Base-by-base conservation (phyloP, 2,797 vertebrate species). In the Mormyrops attenuatus region DNA sequence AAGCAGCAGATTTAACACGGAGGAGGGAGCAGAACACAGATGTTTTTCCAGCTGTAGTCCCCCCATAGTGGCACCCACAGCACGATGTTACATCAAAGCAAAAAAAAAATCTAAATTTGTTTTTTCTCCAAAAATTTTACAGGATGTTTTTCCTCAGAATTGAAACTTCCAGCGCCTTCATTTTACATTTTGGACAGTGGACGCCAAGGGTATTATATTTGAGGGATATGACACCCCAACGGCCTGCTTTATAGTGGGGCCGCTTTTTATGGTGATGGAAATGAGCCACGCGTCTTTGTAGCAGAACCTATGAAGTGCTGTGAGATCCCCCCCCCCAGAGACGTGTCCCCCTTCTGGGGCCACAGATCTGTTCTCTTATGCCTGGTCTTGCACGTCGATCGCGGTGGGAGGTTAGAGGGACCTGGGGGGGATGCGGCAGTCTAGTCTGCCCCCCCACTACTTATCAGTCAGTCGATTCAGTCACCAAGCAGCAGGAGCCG, bases 391-490 rank as follows among this genome's bases (percentile, higher is more conserved):
- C 22, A 30, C 41, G 30, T n/a, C 89, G 73, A 82, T n/a, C 44
- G 9, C 3, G 15, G 66, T 52, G 84, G 7, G 49, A 7, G 22
- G n/a, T 30, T 52, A 86, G 13, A 34, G 26, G 15, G 26, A 63
- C 77, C 53, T 22, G 77, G 41, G 66, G 13, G 60, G 66, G 47
- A 38, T 22, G 50, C 15, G 73, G 15, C 11, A 41, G 38, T 41
- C 77, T 82, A 41, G 84, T 47, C 84, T 85, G 1, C 47, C 66
- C 89, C 80, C 66, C 3, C n/a, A 20, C 41, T 60, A n/a, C 41
- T 41, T 50, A 88, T 89, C 87, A 90, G 90, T 52, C 53, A 38
- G 63, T 50, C 85, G 89, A 63, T 91, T 84, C 63, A 82, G 44
- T 87, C 49, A 15, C 89, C 69, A 41, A 85, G 85, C 38, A 41